phyloP scores from a whole-genome alignment of 2,888 invertebrate species.

The Plemyria rubiginata region DNA sequence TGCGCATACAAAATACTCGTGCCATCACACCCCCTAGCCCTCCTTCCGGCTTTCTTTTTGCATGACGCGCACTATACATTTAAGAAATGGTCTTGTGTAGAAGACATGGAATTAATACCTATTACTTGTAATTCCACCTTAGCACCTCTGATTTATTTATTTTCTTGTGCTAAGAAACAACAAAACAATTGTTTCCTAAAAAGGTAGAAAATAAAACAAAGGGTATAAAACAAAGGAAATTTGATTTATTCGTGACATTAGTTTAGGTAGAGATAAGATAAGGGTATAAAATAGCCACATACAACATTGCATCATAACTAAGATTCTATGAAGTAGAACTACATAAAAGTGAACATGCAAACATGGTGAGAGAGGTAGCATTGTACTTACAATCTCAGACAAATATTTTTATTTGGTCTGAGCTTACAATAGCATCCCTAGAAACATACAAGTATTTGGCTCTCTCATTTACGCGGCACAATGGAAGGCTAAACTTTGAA shows the following conservation, averaged over 20 bases:
- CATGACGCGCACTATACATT: no score
- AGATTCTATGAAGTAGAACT: constrained; percentile 20
- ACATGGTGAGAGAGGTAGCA: constrained; percentile 34
- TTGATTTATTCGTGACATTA: constrained; percentile 63
- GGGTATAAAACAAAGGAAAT: constrained; percentile 67
- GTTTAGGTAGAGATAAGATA: constrained; percentile 43
- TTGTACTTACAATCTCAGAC: no score
- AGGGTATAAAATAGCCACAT: constrained; percentile 40
- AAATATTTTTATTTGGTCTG: no score
- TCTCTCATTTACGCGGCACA: constrained; percentile 38
- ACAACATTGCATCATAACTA: constrained; percentile 27
- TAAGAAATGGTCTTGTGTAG: no score
- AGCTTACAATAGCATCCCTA: constrained; percentile 39
- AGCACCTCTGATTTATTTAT: not conserved
- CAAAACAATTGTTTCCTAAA: not conserved
- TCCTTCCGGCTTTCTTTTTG: no score
- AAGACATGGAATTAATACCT: no score
- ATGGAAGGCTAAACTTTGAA: constrained; percentile 47
- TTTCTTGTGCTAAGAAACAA: not conserved
- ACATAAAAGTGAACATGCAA: constrained; percentile 25
- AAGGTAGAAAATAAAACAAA: constrained; percentile 44
- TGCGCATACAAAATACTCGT: no score
- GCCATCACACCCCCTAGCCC: no score
- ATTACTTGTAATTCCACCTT: no score
- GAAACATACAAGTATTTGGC: constrained; percentile 42